phyloP scores from a whole-genome alignment of 2,888 invertebrate genomes.

The Nephrotoma guestfalica region DNA sequence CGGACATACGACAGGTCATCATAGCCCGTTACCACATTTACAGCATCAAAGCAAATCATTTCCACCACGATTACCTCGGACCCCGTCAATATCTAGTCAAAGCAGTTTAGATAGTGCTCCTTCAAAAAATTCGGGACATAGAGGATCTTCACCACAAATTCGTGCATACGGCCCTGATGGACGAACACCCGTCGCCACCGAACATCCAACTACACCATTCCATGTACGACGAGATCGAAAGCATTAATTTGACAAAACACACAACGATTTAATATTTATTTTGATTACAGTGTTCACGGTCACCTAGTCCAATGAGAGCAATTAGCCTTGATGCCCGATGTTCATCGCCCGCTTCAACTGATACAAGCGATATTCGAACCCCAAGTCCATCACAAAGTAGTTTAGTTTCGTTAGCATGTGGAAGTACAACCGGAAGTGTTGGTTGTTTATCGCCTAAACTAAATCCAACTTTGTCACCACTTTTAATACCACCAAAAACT shows the following conservation, averaged over 20 bases:
- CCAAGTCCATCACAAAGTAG: constrained; percentile 58
- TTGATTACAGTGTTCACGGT: constrained; percentile 36
- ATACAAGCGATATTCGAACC: constrained; percentile 36
- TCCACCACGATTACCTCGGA: constrained; percentile 54
- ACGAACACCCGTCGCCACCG: constrained; percentile 37
- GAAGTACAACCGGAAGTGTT: constrained; percentile 19
- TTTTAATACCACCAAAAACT: constrained; percentile 58
- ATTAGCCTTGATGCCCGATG: constrained; percentile 63
- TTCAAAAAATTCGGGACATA: constrained; percentile 49
- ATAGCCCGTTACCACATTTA: constrained; percentile 37
- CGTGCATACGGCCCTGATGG: constrained; percentile 73
- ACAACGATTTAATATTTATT: background rate
- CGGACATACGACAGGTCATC: constrained; percentile 21
- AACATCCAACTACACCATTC: constrained; percentile 14
- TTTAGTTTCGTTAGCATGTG: constrained; percentile 43
- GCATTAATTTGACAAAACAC: too few relatives aligned
- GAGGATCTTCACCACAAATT: constrained; percentile 72
- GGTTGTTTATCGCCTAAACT: constrained; percentile 24
- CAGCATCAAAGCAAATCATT: constrained; percentile 56
- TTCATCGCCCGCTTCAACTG: constrained; percentile 37
- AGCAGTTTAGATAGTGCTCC: constrained; percentile 67
- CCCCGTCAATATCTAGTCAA: constrained; percentile 70
- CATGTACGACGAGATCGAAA: background rate
- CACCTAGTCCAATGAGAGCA: constrained; percentile 65
- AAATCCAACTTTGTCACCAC: constrained; percentile 56